Evolutionary conservation across 2,888 invertebrate species (phyloP).

Genomic region (Lumbricus terrestris): DNA sequence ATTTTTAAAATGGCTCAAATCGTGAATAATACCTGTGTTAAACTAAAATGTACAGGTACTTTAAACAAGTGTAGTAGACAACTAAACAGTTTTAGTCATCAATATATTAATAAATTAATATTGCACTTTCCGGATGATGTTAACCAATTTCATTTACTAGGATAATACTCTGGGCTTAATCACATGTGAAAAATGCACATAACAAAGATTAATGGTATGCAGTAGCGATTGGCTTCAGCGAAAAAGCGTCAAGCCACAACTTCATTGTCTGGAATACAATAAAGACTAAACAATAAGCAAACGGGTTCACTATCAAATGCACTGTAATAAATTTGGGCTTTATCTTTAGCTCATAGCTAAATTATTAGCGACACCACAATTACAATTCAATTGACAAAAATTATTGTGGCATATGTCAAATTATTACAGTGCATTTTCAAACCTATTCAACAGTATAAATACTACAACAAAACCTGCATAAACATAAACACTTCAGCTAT

Average conservation of each 20-base stretch:
- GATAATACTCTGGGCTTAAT: neutral
- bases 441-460: too few species aligned
- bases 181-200: neutral
- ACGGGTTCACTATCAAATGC: neutral
- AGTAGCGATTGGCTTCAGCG: neutral
- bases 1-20: neutral
- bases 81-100: neutral
- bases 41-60: neutral
- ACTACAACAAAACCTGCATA: too few species aligned
- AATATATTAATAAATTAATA: neutral
- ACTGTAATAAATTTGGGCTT: neutral
- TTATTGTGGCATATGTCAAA: neutral
- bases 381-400: neutral
- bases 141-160: neutral
- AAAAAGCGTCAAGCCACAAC: neutral
- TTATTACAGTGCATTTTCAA: neutral
- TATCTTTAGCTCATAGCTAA: neutral
- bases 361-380: neutral
- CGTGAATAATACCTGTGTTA: neutral
- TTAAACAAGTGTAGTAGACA: neutral
- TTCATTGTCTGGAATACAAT: neutral
- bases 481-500: too few species aligned
- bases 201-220: neutral
- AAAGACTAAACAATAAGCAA: neutral
- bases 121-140: neutral